Conservation (phyloP, 2,888 invertebrate genomes). For the Cremastinae sp. region DNA sequence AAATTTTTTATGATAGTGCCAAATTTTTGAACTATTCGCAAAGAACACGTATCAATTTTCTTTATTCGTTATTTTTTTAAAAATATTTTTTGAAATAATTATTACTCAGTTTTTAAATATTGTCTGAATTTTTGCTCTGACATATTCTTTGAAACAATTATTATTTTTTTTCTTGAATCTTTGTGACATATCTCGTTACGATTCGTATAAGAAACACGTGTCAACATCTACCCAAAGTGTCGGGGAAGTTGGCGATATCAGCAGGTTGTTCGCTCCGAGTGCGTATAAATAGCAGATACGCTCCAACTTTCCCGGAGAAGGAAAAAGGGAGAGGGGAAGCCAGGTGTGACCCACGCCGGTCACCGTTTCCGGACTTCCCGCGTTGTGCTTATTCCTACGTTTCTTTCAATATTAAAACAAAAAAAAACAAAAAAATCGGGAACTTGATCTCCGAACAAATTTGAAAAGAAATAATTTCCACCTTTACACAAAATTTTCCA, state of each 20-base stretch:
- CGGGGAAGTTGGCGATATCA: constrained; percentile 8
- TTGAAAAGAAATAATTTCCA: background rate
- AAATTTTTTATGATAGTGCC: too few species aligned
- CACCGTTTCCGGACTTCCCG: constrained; percentile 63
- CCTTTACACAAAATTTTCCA: too few species aligned
- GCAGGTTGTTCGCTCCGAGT: constrained; percentile 62
- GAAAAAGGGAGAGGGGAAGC: constrained; percentile 61
- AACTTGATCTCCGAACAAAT: constrained; percentile 50
- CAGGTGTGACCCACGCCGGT: constrained; percentile 70
- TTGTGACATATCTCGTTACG: too few species aligned
- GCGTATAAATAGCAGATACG: constrained; percentile 65
- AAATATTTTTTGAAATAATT: too few species aligned
- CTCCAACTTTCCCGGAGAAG: background rate
- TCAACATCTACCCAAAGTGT: constrained; percentile 16
- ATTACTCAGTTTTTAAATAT: too few species aligned
- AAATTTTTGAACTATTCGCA: too few species aligned
- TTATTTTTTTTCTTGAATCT: too few species aligned
- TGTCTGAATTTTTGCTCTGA: too few species aligned
- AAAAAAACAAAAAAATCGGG: constrained; percentile 65
- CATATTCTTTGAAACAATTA: too few species aligned
- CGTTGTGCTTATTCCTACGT: constrained; percentile 35
- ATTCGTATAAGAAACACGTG: background rate
- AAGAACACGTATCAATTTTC: too few species aligned
- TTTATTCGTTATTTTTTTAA: too few species aligned
- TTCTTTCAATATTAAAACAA: constrained; percentile 23